Conservation (phyloP, 2,888 invertebrate genomes). For the Temnothorax ravouxi region DNA sequence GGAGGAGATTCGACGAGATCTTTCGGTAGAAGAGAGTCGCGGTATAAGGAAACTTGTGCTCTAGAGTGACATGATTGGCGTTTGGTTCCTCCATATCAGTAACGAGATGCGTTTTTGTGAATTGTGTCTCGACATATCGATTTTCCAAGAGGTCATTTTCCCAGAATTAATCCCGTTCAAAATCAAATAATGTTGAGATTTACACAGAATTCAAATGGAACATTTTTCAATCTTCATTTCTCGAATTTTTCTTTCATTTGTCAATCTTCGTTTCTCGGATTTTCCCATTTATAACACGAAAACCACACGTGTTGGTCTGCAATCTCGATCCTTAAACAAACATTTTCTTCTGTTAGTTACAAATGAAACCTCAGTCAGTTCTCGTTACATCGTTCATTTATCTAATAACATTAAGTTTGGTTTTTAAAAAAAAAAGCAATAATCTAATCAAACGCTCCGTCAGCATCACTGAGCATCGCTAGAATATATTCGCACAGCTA, state of each 20-base stretch:
- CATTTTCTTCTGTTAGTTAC: neutral
- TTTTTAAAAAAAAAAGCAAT: neutral
- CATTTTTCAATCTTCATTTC: neutral
- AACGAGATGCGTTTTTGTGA: too few relatives aligned
- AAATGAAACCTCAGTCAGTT: neutral
- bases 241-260: neutral
- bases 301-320: neutral
- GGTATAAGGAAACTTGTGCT: neutral
- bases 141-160: neutral
- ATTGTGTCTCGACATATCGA: too few relatives aligned
- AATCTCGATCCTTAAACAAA: neutral
- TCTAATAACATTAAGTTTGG: neutral
- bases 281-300: neutral
- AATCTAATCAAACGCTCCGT: constrained; percentile 2
- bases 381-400: neutral
- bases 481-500: neutral
- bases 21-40: too few relatives aligned
- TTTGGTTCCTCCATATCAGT: neutral
- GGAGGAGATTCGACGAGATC: neutral
- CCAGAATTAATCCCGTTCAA: neutral
- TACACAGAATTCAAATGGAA: neutral
- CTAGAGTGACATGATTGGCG: neutral
- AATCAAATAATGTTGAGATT: too few relatives aligned
- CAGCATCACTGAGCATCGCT: neutral
- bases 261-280: neutral